These are phyloP conservation scores for Nephrotoma flavescens DNA, from an alignment of 2,888 invertebrate species.

Conservation along the genomic window DNA sequence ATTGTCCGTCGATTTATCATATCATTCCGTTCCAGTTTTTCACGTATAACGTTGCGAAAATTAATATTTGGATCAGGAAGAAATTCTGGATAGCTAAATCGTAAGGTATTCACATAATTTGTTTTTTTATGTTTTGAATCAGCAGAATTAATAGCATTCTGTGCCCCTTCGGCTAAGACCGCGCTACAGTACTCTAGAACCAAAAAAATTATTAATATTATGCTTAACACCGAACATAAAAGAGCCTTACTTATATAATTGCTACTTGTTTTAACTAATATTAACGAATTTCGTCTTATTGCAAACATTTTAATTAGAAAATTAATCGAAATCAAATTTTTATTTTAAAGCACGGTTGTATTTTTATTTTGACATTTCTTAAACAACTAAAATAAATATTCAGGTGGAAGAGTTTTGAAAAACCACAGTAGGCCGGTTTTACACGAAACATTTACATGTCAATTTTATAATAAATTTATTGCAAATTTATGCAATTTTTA, in stretches of 20 bases:
- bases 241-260: not conserved
- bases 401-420: not conserved
- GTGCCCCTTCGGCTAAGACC: not conserved
- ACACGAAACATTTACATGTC: not conserved
- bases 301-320: not conserved
- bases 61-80: slow-evolving; percentile 69
- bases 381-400: not conserved
- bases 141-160: not conserved
- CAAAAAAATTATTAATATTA: not conserved
- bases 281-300: not conserved
- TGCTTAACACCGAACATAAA: too few species aligned
- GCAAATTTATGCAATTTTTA: not conserved
- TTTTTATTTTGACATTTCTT: not conserved
- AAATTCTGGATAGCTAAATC: slow-evolving; percentile 80
- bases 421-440: not conserved
- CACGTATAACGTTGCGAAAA: slow-evolving; percentile 64
- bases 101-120: not conserved
- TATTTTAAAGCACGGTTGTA: not conserved
- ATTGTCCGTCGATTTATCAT: slow-evolving; percentile 73
- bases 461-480: not conserved
- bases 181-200: not conserved
- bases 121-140: not conserved
- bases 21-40: slow-evolving; percentile 80
- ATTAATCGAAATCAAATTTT: not conserved
- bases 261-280: not conserved